Evolutionary conservation across 2,113 vertebrate genomes (phyloP).

Genomic region (Lathamus discolor): DNA sequence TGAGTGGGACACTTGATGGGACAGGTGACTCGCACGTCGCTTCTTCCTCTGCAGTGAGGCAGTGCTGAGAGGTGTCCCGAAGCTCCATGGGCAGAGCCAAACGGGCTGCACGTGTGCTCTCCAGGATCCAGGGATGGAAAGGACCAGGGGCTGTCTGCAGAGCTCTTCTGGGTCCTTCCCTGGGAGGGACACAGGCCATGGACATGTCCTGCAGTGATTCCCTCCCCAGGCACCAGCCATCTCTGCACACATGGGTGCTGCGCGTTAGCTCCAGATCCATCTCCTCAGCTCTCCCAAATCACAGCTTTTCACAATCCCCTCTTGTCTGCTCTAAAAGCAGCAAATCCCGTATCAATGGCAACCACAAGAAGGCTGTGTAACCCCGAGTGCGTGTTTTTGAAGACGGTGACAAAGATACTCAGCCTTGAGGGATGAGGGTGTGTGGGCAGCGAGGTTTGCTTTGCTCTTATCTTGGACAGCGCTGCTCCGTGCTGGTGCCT

Average conservation of each 20-base stretch:
- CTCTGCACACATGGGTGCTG: not conserved
- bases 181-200: not conserved
- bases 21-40: not conserved
- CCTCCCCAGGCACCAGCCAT: not conserved
- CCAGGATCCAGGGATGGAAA: not conserved
- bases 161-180: not conserved
- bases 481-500: slow-evolving; percentile 35
- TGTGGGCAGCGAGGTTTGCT: slow-evolving; percentile 48
- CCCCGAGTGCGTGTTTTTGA: not conserved
- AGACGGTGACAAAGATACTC: slow-evolving; percentile 33
- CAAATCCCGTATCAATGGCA: slow-evolving; percentile 53
- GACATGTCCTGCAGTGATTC: not conserved
- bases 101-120: not conserved
- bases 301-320: slow-evolving; percentile 18
- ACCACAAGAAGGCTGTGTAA: slow-evolving; percentile 34
- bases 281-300: not conserved
- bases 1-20: not conserved
- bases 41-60: slow-evolving; percentile 10
- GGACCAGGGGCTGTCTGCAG: not conserved
- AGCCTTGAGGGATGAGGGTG: slow-evolving; percentile 56
- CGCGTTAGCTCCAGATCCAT: not conserved
- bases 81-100: not conserved
- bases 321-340: slow-evolving; percentile 39
- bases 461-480: slow-evolving; percentile 59
- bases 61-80: not conserved